phyloP scores from a whole-genome alignment of 2,797 vertebrate species.

The Falco columbarius region DNA sequence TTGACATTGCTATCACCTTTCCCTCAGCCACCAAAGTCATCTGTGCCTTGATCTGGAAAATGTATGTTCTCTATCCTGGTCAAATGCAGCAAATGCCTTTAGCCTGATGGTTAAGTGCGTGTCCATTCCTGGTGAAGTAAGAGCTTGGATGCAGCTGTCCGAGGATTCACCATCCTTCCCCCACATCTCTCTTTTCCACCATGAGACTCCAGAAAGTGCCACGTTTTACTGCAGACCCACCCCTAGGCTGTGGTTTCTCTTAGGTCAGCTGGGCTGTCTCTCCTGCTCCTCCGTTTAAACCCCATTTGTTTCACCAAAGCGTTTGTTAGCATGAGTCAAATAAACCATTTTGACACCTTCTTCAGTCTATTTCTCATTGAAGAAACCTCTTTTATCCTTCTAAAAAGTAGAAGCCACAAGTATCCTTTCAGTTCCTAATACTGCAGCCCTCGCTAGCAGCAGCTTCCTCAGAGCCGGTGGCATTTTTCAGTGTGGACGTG shows the following conservation, averaged over 20 bases:
- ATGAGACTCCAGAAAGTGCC: background rate
- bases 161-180: background rate
- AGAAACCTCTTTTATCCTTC: background rate
- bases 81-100: background rate
- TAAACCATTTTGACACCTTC: background rate
- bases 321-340: background rate
- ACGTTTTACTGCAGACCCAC: background rate
- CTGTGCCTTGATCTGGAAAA: background rate
- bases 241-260: background rate
- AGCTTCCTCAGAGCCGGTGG: background rate
- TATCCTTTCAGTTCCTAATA: background rate
- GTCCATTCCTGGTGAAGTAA: background rate
- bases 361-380: background rate
- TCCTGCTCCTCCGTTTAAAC: background rate
- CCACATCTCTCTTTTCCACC: background rate
- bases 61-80: background rate
- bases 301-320: background rate
- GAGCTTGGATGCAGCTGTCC: background rate
- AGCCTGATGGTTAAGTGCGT: rapidly evolving
- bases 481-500: background rate
- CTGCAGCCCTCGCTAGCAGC: background rate
- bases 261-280: background rate
- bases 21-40: background rate
- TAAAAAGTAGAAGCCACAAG: background rate
- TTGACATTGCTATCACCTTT: background rate